Percentiles rank a stretch among this genome's conserved stretches.
Evolutionary conservation across 64 coral and sea anemone genomes (phyloP).

Genomic region (Dendronephthya gigantea): DNA sequence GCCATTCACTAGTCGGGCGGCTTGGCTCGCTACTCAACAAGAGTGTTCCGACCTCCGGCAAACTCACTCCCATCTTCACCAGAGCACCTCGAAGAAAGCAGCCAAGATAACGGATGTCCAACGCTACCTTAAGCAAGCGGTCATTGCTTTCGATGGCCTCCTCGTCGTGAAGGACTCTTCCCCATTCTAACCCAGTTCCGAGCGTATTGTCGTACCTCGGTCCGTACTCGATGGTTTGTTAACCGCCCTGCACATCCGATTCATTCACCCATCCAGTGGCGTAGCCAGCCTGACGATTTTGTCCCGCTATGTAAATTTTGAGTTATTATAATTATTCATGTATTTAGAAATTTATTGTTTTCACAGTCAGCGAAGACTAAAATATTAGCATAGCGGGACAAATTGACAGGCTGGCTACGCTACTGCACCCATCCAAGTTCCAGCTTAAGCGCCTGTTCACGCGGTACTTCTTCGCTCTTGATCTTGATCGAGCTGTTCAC

Average conservation of each 20-base stretch:
- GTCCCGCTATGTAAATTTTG: no score
- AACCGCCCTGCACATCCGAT: constrained; percentile 16
- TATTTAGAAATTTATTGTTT: no score
- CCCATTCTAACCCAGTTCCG: constrained; percentile 8
- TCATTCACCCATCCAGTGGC: constrained; percentile 22
- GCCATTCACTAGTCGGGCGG: constrained; percentile 30
- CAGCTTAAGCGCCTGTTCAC: constrained; percentile 20
- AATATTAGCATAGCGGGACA: no score
- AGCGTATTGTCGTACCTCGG: background rate
- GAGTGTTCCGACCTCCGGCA: background rate
- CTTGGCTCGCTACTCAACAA: background rate
- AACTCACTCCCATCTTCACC: constrained; percentile 16
- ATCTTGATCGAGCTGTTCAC: background rate
- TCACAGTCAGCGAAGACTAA: no score
- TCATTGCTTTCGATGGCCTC: constrained; percentile 16
- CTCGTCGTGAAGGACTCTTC: constrained; percentile 15
- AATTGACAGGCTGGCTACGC: no score
- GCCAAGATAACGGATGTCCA: constrained; percentile 28
- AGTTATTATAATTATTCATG: no score
- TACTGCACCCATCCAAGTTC: no score
- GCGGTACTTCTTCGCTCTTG: constrained; percentile 35
- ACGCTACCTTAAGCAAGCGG: constrained; percentile 3
- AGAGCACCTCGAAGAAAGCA: constrained; percentile 10
- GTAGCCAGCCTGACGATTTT: no score
- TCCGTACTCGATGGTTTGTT: background rate